Conservation (phyloP, 2,113 vertebrate genomes). For the Dolichallabes microphthalmus region DNA sequence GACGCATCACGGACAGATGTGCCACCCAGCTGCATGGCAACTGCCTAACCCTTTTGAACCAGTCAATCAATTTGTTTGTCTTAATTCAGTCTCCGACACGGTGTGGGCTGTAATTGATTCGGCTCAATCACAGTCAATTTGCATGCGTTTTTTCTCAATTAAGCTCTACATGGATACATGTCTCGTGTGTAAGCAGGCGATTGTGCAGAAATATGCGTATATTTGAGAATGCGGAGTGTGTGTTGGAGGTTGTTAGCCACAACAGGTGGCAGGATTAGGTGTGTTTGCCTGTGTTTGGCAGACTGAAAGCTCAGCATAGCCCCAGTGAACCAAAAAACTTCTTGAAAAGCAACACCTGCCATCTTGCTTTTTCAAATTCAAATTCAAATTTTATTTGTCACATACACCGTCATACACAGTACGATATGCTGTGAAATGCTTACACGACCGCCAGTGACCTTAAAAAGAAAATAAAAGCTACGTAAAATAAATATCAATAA, state of each 20-base stretch:
- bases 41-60: conserved; percentile 49
- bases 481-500: too few relatives aligned
- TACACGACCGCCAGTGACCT: too few relatives aligned
- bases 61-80: conserved; percentile 45
- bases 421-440: too few relatives aligned
- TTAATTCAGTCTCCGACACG: conserved; percentile 54
- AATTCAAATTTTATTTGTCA: too few relatives aligned
- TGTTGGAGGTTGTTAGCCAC: conserved; percentile 14
- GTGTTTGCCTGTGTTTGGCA: conserved; percentile 34
- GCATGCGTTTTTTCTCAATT: conserved; percentile 36
- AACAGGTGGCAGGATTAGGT: conserved; percentile 15
- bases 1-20: conserved; percentile 30
- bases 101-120: conserved; percentile 51
- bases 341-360: conserved; percentile 7
- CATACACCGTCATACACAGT: too few relatives aligned
- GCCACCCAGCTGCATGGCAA: conserved; percentile 36
- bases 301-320: conserved; percentile 6
- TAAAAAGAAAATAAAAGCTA: too few relatives aligned
- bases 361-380: neutral
- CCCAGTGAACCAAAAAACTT: neutral
- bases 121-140: conserved; percentile 47
- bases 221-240: neutral
- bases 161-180: conserved; percentile 14
- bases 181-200: neutral
- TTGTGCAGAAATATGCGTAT: neutral